Percentiles rank a stretch among this genome's conserved stretches.
These are phyloP conservation scores for Herpetotheres cachinnans DNA, from an alignment of 2,113 vertebrate genomes.

Conservation along the genomic window DNA sequence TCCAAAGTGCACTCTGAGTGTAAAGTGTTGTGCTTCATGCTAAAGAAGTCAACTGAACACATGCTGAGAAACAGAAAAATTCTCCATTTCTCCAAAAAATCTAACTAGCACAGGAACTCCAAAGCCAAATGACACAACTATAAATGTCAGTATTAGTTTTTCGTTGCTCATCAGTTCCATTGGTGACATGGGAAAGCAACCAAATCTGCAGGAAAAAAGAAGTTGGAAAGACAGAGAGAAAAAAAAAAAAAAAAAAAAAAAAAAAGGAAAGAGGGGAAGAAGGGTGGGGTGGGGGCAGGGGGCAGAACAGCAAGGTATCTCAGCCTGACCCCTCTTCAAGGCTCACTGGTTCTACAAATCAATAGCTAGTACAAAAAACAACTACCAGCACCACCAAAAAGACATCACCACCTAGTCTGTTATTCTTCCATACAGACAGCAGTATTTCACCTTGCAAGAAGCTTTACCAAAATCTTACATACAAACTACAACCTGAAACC, in stretches of 20 bases:
- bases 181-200: neutral
- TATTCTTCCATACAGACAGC: neutral
- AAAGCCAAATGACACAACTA: neutral
- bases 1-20: neutral
- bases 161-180: neutral
- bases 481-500: neutral
- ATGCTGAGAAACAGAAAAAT: neutral
- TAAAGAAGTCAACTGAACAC: neutral
- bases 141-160: neutral
- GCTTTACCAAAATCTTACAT: neutral
- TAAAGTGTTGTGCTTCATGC: neutral
- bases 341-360: neutral
- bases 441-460: neutral
- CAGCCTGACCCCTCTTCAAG: neutral
- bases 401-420: neutral
- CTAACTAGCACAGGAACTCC: neutral
- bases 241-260: neutral
- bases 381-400: neutral
- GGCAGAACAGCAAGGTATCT: neutral
- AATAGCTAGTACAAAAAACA: neutral
- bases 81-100: neutral
- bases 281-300: fast-evolving
- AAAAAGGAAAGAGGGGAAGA: neutral
- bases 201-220: neutral
- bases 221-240: neutral